A percentile compares a stretch with the other conserved stretches of the same genome.
These are phyloP conservation scores for Galerucella calmariensis DNA, from an alignment of 2,888 invertebrate genomes.

Conservation along the genomic window DNA sequence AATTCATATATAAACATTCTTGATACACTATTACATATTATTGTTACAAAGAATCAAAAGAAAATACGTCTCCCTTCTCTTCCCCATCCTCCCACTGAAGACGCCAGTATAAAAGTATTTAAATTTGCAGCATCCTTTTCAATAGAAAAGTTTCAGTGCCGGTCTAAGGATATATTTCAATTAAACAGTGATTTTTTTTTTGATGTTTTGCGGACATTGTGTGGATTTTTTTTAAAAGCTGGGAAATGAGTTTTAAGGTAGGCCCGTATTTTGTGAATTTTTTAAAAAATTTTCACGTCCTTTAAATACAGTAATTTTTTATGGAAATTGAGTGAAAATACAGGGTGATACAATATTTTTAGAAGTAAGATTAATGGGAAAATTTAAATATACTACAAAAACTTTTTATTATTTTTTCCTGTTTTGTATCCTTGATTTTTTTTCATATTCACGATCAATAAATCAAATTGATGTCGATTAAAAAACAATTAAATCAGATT, in stretches of 20 bases:
- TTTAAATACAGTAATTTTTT: no score
- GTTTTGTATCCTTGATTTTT: no score
- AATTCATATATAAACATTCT: constrained; percentile 16
- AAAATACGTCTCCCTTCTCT: constrained; percentile 56
- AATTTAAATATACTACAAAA: no score
- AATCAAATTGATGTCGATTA: no score
- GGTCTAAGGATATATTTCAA: constrained; percentile 48
- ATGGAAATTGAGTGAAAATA: no score
- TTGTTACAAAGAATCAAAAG: constrained; percentile 47
- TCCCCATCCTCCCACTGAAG: constrained; percentile 58
- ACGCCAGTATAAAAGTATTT: constrained; percentile 60
- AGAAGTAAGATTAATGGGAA: no score
- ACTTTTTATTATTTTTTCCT: no score
- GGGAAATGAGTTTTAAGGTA: constrained; percentile 51
- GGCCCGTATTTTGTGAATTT: constrained; percentile 24
- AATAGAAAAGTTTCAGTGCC: constrained; percentile 53
- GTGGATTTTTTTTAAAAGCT: constrained; percentile 33
- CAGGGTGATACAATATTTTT: no score
- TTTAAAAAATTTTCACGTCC: constrained; percentile 13
- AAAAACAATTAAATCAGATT: no score
- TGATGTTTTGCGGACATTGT: constrained; percentile 45
- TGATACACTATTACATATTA: constrained; percentile 60
- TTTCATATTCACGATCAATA: no score
- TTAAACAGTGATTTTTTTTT: constrained; percentile 45
- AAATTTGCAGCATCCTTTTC: constrained; percentile 60